phyloP scores from a whole-genome alignment of 2,888 invertebrate genomes.

The Argyresthia albistria region DNA sequence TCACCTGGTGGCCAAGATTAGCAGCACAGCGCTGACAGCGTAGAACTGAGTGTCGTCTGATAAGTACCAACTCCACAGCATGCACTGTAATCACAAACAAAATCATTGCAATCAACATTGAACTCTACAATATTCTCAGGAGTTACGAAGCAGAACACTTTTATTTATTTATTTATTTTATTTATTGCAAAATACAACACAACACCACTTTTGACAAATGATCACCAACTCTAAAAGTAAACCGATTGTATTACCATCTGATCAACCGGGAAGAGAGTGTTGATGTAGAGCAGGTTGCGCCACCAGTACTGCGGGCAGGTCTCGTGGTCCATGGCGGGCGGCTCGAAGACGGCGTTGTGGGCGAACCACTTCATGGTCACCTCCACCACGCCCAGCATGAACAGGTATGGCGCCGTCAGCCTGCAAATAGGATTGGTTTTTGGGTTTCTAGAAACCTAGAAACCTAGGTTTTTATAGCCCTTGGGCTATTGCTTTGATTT shows the following conservation, averaged over 20 bases:
- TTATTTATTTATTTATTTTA: too few species aligned
- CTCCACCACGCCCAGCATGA: conserved; percentile 86
- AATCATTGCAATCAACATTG: background rate
- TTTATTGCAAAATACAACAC: too few species aligned
- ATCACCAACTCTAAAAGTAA: too few species aligned
- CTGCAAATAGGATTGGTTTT: conserved; percentile 40
- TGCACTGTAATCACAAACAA: conserved; percentile 74
- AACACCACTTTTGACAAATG: too few species aligned
- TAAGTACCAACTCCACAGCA: conserved; percentile 94
- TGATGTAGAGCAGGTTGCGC: conserved; percentile 89
- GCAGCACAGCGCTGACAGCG: conserved; percentile 83
- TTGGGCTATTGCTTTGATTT: too few species aligned
- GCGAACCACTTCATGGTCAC: conserved; percentile 91
- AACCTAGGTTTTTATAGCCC: too few species aligned
- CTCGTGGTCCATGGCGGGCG: conserved; percentile 84
- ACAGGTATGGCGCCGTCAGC: conserved; percentile 86
- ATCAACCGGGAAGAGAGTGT: conserved; percentile 86
- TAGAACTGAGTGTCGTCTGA: conserved; percentile 92
- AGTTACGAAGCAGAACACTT: too few species aligned
- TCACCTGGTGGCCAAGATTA: conserved; percentile 82
- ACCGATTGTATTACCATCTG: conserved; percentile 76
- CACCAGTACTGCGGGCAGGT: conserved; percentile 91
- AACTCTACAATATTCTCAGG: too few species aligned
- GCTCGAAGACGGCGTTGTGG: conserved; percentile 86
- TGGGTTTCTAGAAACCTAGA: too few species aligned